Conservation (phyloP, 2,888 invertebrate species). For the Eristalinus sepulchralis region DNA sequence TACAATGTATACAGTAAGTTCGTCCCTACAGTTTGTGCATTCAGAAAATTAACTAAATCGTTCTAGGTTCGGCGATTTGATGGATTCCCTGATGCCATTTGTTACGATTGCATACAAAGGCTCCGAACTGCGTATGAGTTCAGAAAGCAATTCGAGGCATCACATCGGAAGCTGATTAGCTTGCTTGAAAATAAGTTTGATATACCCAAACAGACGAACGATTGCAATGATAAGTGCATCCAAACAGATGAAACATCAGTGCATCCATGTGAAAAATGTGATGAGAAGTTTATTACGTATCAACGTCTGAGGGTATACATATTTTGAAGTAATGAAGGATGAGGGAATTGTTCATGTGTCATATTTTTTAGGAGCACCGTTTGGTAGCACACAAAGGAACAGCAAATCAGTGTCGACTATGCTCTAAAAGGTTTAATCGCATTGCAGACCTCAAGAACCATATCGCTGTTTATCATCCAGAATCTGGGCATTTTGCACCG, state of each 20-base stretch:
- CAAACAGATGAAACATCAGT: constrained; percentile 77
- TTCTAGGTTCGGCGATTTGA: constrained; percentile 79
- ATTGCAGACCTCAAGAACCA: constrained; percentile 81
- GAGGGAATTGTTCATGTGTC: neutral
- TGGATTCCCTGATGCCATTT: constrained; percentile 79
- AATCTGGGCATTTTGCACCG: constrained; percentile 50
- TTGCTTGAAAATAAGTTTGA: constrained; percentile 72
- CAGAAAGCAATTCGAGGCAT: constrained; percentile 77
- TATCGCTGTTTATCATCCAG: constrained; percentile 74
- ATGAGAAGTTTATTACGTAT: constrained; percentile 75
- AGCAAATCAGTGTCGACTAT: constrained; percentile 79
- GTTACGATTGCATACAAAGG: constrained; percentile 76
- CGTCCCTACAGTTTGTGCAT: neutral
- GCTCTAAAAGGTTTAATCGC: constrained; percentile 80
- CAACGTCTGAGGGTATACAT: constrained; percentile 73
- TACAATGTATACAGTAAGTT: constrained; percentile 74
- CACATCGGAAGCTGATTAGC: constrained; percentile 76
- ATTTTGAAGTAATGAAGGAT: neutral
- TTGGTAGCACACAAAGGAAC: constrained; percentile 72
- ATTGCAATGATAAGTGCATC: constrained; percentile 72
- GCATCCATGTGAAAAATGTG: constrained; percentile 78
- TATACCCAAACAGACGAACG: constrained; percentile 51
- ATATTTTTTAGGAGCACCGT: constrained; percentile 74
- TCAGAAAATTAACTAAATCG: neutral
- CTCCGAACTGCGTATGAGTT: constrained; percentile 78